Base-by-base conservation (phyloP, 1,140 invertebrate species). In the Anadara kagoshimensis region DNA sequence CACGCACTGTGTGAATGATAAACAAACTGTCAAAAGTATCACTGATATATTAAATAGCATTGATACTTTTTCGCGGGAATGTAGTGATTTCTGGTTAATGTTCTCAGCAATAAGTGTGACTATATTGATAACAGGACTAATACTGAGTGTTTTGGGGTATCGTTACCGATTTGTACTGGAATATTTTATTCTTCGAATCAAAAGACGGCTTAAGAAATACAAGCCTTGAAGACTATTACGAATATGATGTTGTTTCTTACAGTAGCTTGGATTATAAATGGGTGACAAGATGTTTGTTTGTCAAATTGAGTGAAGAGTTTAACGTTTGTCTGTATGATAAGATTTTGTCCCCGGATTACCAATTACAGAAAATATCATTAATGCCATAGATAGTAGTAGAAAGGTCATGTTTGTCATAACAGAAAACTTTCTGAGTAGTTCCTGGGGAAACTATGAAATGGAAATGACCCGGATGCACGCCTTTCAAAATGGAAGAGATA, bases 331-430 rank as follows among this genome's bases (percentile, higher is more conserved):
- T 75, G 14, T 49, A 64, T 7, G 56, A 51, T 5, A 69, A 56
- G 57, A 63, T 29, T 74, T 74, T 41, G 22, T 74, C 49, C 53
- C 66, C 0, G 72, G 72, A 1, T 18, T 62, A 16, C 26, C 66
- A 8, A 74, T 69, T 26, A 29, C 59, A 5, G 58, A 74, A 24
- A 68, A 74, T 29, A 56, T 74, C n/a, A 5, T 74, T 7, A 22
- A 56, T 20, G 53, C 63, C 47, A 69, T 74, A 24, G 49, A 74
- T n/a, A 53, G 20, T 20, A 74, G 72, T 22, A 67, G 58, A 64
- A 66, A 74, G 53, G 53, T 67, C 24, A 57, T 74, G 14, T 62
- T 74, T 47, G 18, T 74, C 12, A 20, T 74, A 2, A 54, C 72
- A 11, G 51, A 62, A 20, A n/a, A 57, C 20, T 74, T 74, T 47